Conservation (phyloP, 1,140 invertebrate genomes). For the Cotesia vestalis region DNA sequence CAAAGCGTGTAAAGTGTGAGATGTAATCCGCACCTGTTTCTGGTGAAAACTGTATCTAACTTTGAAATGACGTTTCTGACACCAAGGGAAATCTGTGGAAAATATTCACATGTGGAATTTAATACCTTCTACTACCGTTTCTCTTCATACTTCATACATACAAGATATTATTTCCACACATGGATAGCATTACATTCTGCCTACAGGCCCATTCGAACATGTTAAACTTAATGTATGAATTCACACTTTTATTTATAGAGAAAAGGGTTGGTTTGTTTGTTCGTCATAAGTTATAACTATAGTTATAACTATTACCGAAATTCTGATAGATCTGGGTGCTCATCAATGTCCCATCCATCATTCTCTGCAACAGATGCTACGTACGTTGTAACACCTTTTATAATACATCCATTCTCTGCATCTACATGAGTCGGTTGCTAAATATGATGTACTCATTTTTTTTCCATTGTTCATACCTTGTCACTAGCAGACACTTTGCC, state of each 20-base stretch:
- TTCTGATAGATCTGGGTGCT: constrained; percentile 4
- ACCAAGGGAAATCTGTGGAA: constrained; percentile 9
- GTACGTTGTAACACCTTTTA: constrained; percentile 32
- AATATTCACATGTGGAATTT: constrained; percentile 7
- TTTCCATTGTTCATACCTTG: constrained; percentile 22
- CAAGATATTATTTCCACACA: too few relatives aligned
- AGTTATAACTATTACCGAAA: too few relatives aligned
- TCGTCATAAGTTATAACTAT: too few relatives aligned
- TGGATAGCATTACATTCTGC: too few relatives aligned
- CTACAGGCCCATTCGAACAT: too few relatives aligned
- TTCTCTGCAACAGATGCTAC: constrained; percentile 36
- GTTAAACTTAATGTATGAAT: too few relatives aligned
- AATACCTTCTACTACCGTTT: background rate
- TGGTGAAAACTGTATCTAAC: constrained; percentile 13
- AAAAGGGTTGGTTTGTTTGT: too few relatives aligned
- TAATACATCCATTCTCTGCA: too few relatives aligned
- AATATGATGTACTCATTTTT: constrained; percentile 6
- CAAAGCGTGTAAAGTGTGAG: background rate
- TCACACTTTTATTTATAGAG: too few relatives aligned
- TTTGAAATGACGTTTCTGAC: constrained; percentile 1
- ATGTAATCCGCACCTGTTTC: background rate
- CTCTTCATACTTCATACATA: too few relatives aligned
- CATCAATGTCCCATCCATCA: constrained; percentile 42
- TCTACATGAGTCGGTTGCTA: too few relatives aligned
- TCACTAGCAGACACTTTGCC: constrained; percentile 19